A percentile compares a stretch with the other conserved stretches of the same genome.
Conservation (phyloP, 2,113 vertebrate genomes). For the Xyliphius kryptos region DNA sequence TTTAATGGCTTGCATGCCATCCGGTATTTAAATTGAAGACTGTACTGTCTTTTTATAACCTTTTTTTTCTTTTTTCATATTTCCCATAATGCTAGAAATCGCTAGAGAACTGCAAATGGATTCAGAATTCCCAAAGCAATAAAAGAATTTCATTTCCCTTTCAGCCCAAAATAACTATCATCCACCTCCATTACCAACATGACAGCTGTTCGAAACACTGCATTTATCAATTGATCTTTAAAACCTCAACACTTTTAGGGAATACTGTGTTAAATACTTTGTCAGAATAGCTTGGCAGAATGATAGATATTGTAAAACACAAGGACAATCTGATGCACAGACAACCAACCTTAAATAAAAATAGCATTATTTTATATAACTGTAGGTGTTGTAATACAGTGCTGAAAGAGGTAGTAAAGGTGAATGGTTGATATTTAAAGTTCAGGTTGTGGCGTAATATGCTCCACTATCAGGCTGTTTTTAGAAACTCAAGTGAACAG, state of each 20-base stretch:
- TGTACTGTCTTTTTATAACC: not conserved
- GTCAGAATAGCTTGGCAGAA: not conserved
- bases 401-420: slow-evolving; percentile 2
- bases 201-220: not conserved
- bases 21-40: slow-evolving; percentile 13
- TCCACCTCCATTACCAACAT: not conserved
- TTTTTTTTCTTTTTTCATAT: slow-evolving; percentile 7
- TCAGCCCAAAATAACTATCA: not conserved
- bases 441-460: slow-evolving; percentile 18
- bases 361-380: slow-evolving; percentile 10
- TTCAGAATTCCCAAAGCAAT: slow-evolving; percentile 3
- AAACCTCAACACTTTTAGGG: too few relatives aligned
- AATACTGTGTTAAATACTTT: too few relatives aligned
- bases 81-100: not conserved
- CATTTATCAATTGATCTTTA: not conserved
- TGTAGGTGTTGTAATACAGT: slow-evolving; percentile 4
- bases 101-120: slow-evolving; percentile 2
- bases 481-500: slow-evolving; percentile 13
- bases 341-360: not conserved
- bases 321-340: too few relatives aligned
- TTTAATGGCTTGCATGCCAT: slow-evolving; percentile 15
- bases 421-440: slow-evolving; percentile 20
- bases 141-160: too few relatives aligned
- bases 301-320: not conserved
- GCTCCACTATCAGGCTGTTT: not conserved